phyloP scores from a whole-genome alignment of 2,888 invertebrate genomes.

The Drosophila histrio region DNA sequence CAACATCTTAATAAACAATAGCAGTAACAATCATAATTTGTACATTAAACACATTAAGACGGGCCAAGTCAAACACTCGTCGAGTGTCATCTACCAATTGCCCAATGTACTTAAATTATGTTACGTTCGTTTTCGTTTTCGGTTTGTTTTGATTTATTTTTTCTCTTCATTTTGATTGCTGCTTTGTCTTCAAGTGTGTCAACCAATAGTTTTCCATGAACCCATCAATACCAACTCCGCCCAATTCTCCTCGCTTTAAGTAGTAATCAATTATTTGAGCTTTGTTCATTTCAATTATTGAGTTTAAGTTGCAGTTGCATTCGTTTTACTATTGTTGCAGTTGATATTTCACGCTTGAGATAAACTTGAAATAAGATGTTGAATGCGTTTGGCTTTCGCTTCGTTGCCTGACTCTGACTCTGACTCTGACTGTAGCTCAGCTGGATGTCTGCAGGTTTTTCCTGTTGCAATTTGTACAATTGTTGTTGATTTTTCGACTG shows the following conservation, averaged over 20 bases:
- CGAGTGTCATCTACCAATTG: conserved; percentile 43
- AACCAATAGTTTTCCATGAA: conserved; percentile 40
- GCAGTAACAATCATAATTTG: conserved; percentile 65
- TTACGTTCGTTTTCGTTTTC: conserved; percentile 36
- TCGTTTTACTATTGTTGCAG: conserved; percentile 4
- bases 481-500: conserved; percentile 62
- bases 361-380: conserved; percentile 58
- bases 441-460: conserved; percentile 56
- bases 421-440: background rate
- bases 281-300: conserved; percentile 21
- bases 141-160: background rate
- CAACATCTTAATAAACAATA: conserved; percentile 22
- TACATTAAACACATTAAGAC: conserved; percentile 74
- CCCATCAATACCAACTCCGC: conserved; percentile 17
- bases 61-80: conserved; percentile 27
- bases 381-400: conserved; percentile 58
- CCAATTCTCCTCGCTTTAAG: background rate
- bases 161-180: background rate
- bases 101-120: conserved; percentile 39
- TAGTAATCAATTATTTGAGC: conserved; percentile 19
- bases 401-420: conserved; percentile 26
- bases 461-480: conserved; percentile 70
- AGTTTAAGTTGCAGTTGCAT: conserved; percentile 9
- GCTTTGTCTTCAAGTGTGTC: conserved; percentile 31
- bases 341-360: conserved; percentile 62